Evolutionary conservation across 2,113 vertebrate species (phyloP), one percentile per base, ranked within the genome.

Genomic region (Nematolebias whitei): DNA sequence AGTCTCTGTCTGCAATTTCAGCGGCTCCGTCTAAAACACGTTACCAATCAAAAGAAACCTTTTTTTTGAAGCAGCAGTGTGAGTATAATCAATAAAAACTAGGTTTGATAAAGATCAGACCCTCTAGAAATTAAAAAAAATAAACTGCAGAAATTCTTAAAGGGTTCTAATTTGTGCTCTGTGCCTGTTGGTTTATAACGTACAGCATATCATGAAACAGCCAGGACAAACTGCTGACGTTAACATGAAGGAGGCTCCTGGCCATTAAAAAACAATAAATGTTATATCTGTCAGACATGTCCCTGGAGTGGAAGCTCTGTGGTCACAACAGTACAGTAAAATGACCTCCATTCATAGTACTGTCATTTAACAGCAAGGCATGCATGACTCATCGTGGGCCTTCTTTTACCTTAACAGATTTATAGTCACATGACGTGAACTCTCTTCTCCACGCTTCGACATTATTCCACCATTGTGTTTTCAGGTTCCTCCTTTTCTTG

Each of bases 331-430:
- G n/a, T n/a, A n/a, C n/a, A n/a, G n/a, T 88, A 77, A 80, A 85
- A 81, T 78, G 64, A 79, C 82, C 68, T 76, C 61, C 65, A 88
- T 76, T 84, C 63, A 85, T 85, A 77, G 68, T 16, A 47, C 32
- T 82, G 83, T 83, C 74, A 76, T 87, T 87, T 80, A 76, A 74
- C 78, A 76, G 74, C 65, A 53, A 63, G 61, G 45, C 51, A 73
- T 75, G 45, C 51, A 73, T 75, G 55, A 83, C 76, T 85, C 58
- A 81, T 76, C 59, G 75, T 60, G 44, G 22, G 43, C 23, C 50
- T 73, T 32, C 47, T 78, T 75, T 35, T 78, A 38, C 80, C 70
- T 74, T 6, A 74, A 83, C 48, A 52, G 60, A 76, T 77, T 78
- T 69, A 76, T 35, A 57, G 50, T 76, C 24, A 29, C 57, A 68